phyloP scores from a whole-genome alignment of 2,888 invertebrate species.

The Phyllotreta cruciferae region DNA sequence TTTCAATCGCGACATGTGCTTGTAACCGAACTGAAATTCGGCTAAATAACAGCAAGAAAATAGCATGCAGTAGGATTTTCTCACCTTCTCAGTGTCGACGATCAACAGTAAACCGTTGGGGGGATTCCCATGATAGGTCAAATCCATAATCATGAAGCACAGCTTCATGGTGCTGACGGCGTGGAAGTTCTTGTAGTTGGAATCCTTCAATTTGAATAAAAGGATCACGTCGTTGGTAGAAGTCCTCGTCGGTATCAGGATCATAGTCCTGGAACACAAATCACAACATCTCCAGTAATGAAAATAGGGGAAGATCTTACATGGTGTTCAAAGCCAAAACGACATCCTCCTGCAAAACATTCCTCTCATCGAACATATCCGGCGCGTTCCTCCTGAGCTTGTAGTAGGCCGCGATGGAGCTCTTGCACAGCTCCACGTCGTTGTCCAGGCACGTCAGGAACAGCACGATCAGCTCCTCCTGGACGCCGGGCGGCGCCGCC shows the following conservation, averaged over 20 bases:
- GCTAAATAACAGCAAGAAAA: too few species aligned
- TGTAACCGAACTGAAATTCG: conserved; percentile 11
- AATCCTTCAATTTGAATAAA: conserved; percentile 10
- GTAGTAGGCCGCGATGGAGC: conserved; percentile 70
- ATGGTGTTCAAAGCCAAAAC: conserved; percentile 28
- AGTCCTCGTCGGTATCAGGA: conserved; percentile 11
- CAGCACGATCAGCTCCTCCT: conserved; percentile 68
- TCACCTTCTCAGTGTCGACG: conserved; percentile 7
- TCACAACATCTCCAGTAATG: neutral
- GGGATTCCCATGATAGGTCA: conserved; percentile 6
- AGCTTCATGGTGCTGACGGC: conserved; percentile 1
- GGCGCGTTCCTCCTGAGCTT: conserved; percentile 66
- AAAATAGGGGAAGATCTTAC: conserved; percentile 18
- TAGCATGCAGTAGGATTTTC: neutral
- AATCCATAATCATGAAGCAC: conserved; percentile 15
- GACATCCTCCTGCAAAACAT: conserved; percentile 48
- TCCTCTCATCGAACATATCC: conserved; percentile 69
- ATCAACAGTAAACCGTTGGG: conserved; percentile 8
- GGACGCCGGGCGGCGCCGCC: conserved; percentile 50
- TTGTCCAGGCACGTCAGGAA: conserved; percentile 72
- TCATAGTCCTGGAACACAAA: conserved; percentile 9
- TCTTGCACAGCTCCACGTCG: conserved; percentile 65
- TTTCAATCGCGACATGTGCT: conserved; percentile 6
- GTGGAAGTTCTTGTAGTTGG: conserved; percentile 4
- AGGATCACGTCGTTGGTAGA: conserved; percentile 7